Base-by-base conservation (phyloP, 1,140 invertebrate genomes). In the Thrips palmi region DNA sequence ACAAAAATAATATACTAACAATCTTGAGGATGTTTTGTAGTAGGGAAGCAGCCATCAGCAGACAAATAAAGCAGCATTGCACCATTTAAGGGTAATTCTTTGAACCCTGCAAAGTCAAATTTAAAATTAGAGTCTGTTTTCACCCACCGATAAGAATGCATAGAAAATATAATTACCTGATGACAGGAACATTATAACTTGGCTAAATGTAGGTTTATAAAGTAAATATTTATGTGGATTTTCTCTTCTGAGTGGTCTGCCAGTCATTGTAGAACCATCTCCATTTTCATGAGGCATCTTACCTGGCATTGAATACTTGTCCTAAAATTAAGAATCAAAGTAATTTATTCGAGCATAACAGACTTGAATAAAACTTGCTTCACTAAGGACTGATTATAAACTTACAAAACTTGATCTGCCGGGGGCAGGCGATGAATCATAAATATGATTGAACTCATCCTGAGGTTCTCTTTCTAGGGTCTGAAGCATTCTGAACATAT, bases 401-500 rank as follows among this genome's bases (percentile, higher is more conserved):
- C 48, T 48, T 42, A 51, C 65, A 47, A 74, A 75, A 33, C 71
- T 68, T 51, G 71, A 71, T 48, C 79, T 65, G 28, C 77, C 78
- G 21, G 78, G 74, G 2, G 82, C 80, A 7, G 86, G 85, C 28
- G 86, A 89, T 12, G 80, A 74, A 52, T 91, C 84, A 54, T 83
- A 83, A 25, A 81, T 63, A 53, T 84, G 80, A 49, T 76, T 77
- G 15, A 69, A 67, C 44, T 86, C 80, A 46, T 87, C 83, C 47
- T 79, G 76, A 14, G 84, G 85, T 54, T 96, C 89, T 43, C 87
- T 62, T 57, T 96, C 91, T 32, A 96, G 57, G 2, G 85, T 91
- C 63, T 96, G 91, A 28, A 96, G 67, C 77, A 97, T 94, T 46
- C 89, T 68, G 55, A 89, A 97, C 91, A 97, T 97, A 60, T 97